Conservation (phyloP, 2,888 invertebrate species). For the Osmoderma eremita region DNA sequence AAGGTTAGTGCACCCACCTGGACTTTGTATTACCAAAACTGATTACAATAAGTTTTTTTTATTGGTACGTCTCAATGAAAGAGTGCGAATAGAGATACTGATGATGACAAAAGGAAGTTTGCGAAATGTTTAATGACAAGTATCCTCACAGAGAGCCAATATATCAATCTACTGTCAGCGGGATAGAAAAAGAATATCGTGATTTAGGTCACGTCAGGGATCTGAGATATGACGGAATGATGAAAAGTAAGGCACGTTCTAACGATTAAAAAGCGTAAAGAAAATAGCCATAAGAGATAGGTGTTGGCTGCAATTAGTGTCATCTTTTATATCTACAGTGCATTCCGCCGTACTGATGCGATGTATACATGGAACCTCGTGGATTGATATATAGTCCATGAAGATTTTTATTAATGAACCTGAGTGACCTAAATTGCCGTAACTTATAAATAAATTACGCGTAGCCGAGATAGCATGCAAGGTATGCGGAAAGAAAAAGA, state of each 20-base stretch:
- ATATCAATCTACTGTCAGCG: no score
- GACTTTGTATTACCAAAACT: no score
- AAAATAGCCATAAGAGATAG: constrained; percentile 28
- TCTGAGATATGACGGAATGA: constrained; percentile 10
- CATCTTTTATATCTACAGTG: constrained; percentile 23
- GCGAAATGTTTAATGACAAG: no score
- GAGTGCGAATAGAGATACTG: no score
- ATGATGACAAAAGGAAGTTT: no score
- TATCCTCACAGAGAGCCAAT: no score
- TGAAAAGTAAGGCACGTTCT: constrained; percentile 24
- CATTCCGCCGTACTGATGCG: constrained; percentile 10
- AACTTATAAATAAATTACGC: constrained; percentile 34
- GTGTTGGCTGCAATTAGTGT: constrained; percentile 30
- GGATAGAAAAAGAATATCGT: no score
- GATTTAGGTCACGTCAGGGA: no score
- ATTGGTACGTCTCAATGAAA: no score
- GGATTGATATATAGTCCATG: constrained; percentile 26
- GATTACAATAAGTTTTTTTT: no score
- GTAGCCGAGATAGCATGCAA: constrained; percentile 6
- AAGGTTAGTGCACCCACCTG: no score
- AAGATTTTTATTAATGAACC: constrained; percentile 33
- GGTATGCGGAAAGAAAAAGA: not conserved
- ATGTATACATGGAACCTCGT: constrained; percentile 10
- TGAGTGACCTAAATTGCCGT: constrained; percentile 29
- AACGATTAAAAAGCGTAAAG: constrained; percentile 31